Base-by-base conservation (phyloP, 2,888 invertebrate genomes). In the Mesorhabditis belari region DNA sequence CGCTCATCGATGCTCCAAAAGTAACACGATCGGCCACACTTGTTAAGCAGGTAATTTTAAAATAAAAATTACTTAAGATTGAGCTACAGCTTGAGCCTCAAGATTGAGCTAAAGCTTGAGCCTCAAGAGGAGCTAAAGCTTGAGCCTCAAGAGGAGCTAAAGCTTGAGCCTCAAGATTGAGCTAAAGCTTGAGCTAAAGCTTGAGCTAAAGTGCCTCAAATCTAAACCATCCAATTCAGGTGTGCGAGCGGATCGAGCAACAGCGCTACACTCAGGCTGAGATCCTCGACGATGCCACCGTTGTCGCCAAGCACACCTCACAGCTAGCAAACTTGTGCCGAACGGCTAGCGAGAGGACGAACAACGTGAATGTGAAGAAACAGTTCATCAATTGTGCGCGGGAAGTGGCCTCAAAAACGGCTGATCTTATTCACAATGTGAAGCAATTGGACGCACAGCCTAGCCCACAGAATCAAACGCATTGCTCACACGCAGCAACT, bases 331-430 rank as follows among this genome's bases (percentile, higher is more conserved):
- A 93, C 81, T 90, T 93, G 49, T 96, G 96, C 81, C 87, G 95
- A 28, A 87, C 88, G 58, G 95, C 96, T 0, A 93, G 93, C 28
- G 89, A 90, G 67, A 90, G 90, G 80, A 92, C 92, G 1, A 87
- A 86, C 82, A 90, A 93, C 0, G 89, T 90, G 3, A 71, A 65
- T 49, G 92, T 92, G 60, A 95, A 95, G 84, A 85, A 93, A 29
- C 94, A 94, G 83, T 95, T 98, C 83, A 94, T 98, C 59, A 92
- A 95, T 81, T 90, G 92, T 69, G 96, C 96, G 59, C 93, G 94
- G 82, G 93, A 95, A 79, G 92, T 98, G 2, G 96, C 96, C 56
- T 91, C 91, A 83, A 91, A 91, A 21, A 98, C 98, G 0, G 91
- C 94, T 0, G 88, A 88, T 67, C 86, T 98, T 23, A 95, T 98